These are phyloP conservation scores for Echinarachnius parma DNA, from an alignment of 53 echinoderm and acorn worm genomes.

Conservation along the genomic window DNA sequence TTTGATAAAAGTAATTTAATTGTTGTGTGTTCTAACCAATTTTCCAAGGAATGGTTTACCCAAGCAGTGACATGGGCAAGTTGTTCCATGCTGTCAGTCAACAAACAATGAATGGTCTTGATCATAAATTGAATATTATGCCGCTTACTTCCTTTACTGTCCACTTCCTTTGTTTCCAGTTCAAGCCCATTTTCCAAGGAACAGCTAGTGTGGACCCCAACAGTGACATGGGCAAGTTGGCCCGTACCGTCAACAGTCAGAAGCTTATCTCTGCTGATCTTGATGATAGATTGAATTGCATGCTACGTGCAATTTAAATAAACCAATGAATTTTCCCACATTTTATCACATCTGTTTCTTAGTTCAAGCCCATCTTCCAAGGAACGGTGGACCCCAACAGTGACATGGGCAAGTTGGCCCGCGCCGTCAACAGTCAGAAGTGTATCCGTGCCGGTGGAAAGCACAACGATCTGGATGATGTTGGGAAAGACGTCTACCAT, in stretches of 20 bases:
- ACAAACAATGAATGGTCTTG: no score
- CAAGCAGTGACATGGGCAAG: no score
- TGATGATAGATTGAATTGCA: no score
- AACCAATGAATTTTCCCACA: no score
- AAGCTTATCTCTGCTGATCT: conserved; percentile 97
- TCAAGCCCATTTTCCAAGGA: conserved; percentile 91
- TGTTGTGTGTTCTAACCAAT: no score
- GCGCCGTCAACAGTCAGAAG: conserved; percentile 97
- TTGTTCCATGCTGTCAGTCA: no score
- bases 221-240: conserved; percentile 81
- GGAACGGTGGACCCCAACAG: conserved; percentile 98
- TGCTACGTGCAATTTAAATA: no score
- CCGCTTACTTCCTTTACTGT: no score
- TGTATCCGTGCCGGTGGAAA: conserved; percentile 99
- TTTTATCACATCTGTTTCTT: background rate
- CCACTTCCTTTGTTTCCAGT: no score
- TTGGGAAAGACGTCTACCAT: conserved; percentile 98
- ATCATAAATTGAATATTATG: no score
- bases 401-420: conserved; percentile 73
- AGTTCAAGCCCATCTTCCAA: conserved; percentile 95
- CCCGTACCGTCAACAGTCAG: conserved; percentile 92
- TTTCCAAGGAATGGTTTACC: no score
- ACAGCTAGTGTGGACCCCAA: conserved; percentile 97
- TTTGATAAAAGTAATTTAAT: no score
- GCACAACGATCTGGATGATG: conserved; percentile 98